phyloP scores from a whole-genome alignment of 2,113 vertebrate species.

The Sander lucioperca region DNA sequence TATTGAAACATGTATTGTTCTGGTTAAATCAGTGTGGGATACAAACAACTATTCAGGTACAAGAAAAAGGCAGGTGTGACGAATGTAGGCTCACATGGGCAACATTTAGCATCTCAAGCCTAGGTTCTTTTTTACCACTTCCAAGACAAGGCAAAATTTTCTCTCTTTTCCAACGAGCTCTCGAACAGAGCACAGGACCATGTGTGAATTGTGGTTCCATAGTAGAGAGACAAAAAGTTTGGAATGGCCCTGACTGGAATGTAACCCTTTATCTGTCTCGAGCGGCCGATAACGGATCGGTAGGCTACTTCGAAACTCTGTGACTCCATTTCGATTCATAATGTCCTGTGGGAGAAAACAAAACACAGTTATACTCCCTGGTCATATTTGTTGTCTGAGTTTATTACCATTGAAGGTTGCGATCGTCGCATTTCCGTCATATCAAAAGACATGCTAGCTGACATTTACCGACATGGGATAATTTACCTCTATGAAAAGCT shows the following conservation, averaged over 20 bases:
- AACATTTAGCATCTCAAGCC: background rate
- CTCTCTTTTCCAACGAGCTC: background rate
- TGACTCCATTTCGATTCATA: background rate
- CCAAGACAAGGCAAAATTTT: background rate
- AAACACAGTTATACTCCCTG: background rate
- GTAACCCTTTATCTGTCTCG: background rate
- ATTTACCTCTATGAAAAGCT: background rate
- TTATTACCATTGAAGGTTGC: background rate
- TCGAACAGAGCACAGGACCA: background rate
- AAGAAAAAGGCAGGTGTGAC: background rate
- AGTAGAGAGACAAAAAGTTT: background rate
- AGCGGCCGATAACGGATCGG: fast-evolving
- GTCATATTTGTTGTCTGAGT: background rate
- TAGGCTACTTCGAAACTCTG: background rate
- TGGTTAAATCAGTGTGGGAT: background rate
- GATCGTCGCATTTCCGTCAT: background rate
- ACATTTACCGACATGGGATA: background rate
- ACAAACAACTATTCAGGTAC: fast-evolving
- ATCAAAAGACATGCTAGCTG: too few relatives aligned
- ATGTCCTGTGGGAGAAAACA: background rate
- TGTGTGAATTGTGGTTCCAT: background rate
- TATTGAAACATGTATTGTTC: background rate
- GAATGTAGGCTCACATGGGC: background rate
- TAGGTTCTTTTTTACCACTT: background rate
- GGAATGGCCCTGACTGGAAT: background rate